These are phyloP conservation scores for Zoroaster sp. DNA, from an alignment of 53 echinoderm and acorn worm species.

Conservation along the genomic window DNA sequence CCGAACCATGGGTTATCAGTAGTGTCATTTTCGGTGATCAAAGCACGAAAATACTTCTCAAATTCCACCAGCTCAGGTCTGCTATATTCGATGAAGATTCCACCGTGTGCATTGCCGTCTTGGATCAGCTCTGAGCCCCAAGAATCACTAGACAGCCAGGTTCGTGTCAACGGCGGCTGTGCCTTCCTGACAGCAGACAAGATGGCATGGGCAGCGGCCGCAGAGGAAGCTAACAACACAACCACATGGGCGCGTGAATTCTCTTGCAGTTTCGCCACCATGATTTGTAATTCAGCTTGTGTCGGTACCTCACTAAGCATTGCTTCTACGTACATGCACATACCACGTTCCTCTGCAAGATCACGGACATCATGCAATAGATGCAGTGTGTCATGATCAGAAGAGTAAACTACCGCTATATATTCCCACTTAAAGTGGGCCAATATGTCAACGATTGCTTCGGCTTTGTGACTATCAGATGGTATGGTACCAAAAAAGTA, in stretches of 20 bases:
- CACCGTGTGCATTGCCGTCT: background rate
- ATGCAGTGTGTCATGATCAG: background rate
- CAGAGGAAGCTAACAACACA: slow-evolving; percentile 6
- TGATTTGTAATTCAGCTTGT: background rate
- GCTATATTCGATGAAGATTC: slow-evolving; percentile 22
- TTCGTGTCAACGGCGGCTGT: background rate
- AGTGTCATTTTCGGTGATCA: background rate
- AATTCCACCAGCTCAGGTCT: background rate
- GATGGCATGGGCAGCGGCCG: background rate
- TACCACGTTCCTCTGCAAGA: background rate
- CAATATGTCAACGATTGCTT: slow-evolving; percentile 28
- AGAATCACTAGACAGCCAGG: background rate
- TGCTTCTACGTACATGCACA: background rate
- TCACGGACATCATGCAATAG: background rate
- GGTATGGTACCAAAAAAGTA: slow-evolving; percentile 29
- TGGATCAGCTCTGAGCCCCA: background rate
- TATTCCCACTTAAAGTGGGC: slow-evolving; percentile 24
- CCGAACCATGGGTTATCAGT: slow-evolving; percentile 59
- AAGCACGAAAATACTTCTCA: slow-evolving; percentile 3
- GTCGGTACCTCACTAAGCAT: background rate
- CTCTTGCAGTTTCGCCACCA: background rate
- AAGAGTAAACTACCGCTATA: background rate
- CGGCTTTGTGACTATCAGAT: background rate
- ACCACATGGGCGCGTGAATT: background rate
- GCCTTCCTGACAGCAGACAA: background rate